Conservation (phyloP, 1,140 invertebrate genomes). For the Drosophila nikananu region DNA sequence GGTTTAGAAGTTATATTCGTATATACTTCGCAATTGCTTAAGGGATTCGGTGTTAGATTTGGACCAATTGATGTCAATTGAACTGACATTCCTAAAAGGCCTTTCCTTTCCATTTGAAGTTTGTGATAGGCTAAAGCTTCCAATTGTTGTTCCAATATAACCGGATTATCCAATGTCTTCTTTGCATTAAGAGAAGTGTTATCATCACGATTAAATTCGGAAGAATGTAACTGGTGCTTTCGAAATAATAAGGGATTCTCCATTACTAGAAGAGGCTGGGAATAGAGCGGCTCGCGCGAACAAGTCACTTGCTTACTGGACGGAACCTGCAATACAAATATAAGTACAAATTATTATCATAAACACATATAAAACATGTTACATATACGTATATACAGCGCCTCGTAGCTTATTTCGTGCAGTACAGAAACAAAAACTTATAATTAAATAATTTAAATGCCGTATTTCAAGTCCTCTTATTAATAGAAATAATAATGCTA, state of each 20-base stretch:
- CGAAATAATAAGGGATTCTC: conserved; percentile 28
- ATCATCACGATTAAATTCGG: conserved; percentile 13
- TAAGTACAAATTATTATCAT: not conserved
- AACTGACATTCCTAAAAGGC: conserved; percentile 44
- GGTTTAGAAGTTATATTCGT: conserved; percentile 19
- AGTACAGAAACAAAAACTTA: too few relatives aligned
- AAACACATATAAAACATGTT: not conserved
- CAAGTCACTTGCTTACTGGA: conserved; percentile 79
- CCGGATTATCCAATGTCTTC: conserved; percentile 76
- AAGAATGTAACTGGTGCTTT: conserved; percentile 30
- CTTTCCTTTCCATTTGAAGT: conserved; percentile 78
- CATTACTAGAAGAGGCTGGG: conserved; percentile 75
- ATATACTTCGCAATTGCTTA: conserved; percentile 40
- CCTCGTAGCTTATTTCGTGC: too few relatives aligned
- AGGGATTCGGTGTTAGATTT: conserved; percentile 40
- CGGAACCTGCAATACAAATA: conserved; percentile 55
- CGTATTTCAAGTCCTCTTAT: too few relatives aligned
- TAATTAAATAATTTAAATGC: too few relatives aligned
- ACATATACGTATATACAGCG: too few relatives aligned
- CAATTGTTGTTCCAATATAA: conserved; percentile 76
- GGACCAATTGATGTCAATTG: not conserved
- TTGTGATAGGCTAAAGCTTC: conserved; percentile 82
- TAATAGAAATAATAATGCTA: too few relatives aligned
- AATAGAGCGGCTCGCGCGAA: conserved; percentile 85
- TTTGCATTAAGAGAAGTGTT: conserved; percentile 31